Base-by-base conservation (phyloP, 2,888 invertebrate species). In the Cremastobaeus sp. region DNA sequence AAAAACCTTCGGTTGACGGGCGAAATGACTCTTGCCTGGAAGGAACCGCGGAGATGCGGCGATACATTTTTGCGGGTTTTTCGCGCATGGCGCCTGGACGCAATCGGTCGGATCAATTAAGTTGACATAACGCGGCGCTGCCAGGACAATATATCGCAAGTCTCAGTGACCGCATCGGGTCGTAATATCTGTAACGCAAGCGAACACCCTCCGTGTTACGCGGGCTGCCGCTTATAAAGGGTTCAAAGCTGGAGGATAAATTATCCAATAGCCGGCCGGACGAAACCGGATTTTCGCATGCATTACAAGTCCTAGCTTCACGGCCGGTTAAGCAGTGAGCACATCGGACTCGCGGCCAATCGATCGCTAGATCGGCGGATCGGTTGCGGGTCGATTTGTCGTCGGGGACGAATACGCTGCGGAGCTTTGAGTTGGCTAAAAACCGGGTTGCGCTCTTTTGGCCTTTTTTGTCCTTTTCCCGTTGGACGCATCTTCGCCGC, bases 211-310 rank as follows among this genome's bases (percentile, higher is more conserved):
- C 62, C 57, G 70, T 64, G 64, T 65, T 71, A 71, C 71, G 70
- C 55, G 59, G 70, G 47, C 55, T 35, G 34, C 28, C 55, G 43
- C 20, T 34, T 15, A 39, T 64, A 71, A 64, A 77, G 79, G 79
- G 79, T 80, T 79, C 80, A 79, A 77, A 80, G 78, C 80, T 76
- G 77, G 78, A 76, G 77, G 80, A 80, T 80, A 79, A 79, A 80
- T 79, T 80, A 80, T 80, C 80, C 78, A 80, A 79, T 77, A 79
- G 77, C 76, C 76, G 78, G 77, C 75, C 78, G 76, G n/a, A 76
- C 52, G 76, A 79, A 76, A 80, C 78, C 80, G 80, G 80, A 79
- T 79, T 74, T 74, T 66, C 69, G 76, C 57, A 64, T 70, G 47
- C 55, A 70, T 70, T 70, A 70, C 62, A 34, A 50, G 43, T 25